These are phyloP conservation scores for Perithous albicinctus DNA, from an alignment of 2,888 invertebrate species.

Conservation along the genomic window DNA sequence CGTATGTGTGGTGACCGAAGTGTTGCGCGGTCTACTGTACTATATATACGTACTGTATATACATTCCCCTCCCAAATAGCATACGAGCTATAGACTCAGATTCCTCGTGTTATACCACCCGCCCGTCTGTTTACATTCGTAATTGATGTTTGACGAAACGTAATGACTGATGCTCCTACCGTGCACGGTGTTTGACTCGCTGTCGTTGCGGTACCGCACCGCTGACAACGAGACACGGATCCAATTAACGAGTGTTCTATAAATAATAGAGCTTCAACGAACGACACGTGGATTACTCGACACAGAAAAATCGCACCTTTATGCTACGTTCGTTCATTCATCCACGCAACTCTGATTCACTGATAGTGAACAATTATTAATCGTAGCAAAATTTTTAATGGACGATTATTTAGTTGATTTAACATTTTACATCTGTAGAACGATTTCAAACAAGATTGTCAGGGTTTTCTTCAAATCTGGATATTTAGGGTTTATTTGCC, in stretches of 20 bases:
- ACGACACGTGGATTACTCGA: conserved; percentile 16
- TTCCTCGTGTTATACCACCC: conserved; percentile 40
- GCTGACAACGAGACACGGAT: conserved; percentile 8
- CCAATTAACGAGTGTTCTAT: conserved; percentile 42
- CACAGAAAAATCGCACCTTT: neutral
- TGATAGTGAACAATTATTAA: neutral
- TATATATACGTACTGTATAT: neutral
- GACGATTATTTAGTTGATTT: neutral
- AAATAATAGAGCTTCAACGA: conserved; percentile 18
- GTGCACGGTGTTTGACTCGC: conserved; percentile 34
- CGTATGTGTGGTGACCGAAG: conserved; percentile 40
- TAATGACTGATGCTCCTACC: conserved; percentile 51
- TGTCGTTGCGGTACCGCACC: conserved; percentile 18
- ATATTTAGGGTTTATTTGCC: too few species aligned
- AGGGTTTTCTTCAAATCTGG: too few species aligned
- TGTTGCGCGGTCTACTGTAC: conserved; percentile 30
- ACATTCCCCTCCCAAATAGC: conserved; percentile 25
- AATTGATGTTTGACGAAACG: conserved; percentile 78
- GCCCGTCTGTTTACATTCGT: conserved; percentile 76
- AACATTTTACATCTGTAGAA: neutral
- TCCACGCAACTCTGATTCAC: neutral
- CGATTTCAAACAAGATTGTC: too few species aligned
- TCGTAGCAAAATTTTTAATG: neutral
- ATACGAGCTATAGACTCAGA: conserved; percentile 22
- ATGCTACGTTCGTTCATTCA: neutral